A percentile compares a stretch with the other conserved stretches of the same genome.
phyloP scores from a whole-genome alignment of 2,888 invertebrate genomes.

The Pseudolycoriella hygida region DNA sequence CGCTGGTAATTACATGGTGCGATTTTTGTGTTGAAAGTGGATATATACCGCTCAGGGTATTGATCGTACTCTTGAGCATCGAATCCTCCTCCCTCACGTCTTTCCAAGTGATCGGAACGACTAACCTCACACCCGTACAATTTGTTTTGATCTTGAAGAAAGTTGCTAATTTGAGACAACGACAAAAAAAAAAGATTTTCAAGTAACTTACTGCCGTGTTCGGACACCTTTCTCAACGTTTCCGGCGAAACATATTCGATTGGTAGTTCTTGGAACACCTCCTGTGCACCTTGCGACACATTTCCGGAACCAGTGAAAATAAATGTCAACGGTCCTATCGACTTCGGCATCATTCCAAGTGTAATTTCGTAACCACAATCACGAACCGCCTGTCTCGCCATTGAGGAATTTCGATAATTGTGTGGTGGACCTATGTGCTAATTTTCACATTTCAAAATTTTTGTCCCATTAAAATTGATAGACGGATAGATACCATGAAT shows the following conservation, averaged over 20 bases:
- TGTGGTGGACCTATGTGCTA: constrained; percentile 95
- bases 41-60: constrained; percentile 84
- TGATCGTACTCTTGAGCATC: constrained; percentile 77
- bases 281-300: constrained; percentile 84
- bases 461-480: not conserved
- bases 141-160: constrained; percentile 65
- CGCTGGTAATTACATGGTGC: constrained; percentile 47
- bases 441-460: not conserved
- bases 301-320: constrained; percentile 97
- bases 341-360: constrained; percentile 89
- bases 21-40: constrained; percentile 90
- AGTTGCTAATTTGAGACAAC: not conserved
- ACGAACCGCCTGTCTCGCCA: constrained; percentile 92
- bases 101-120: constrained; percentile 79
- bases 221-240: constrained; percentile 85
- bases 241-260: constrained; percentile 95
- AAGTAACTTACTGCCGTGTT: constrained; percentile 68
- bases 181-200: not conserved
- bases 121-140: constrained; percentile 93
- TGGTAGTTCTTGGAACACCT: constrained; percentile 91
- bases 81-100: constrained; percentile 84
- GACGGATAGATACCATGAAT: constrained; percentile 84
- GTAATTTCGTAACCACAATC: constrained; percentile 99
- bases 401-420: constrained; percentile 93
- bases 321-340: constrained; percentile 91